Conservation (phyloP, 1,140 invertebrate genomes). For the Drosophila malerkotliana region DNA sequence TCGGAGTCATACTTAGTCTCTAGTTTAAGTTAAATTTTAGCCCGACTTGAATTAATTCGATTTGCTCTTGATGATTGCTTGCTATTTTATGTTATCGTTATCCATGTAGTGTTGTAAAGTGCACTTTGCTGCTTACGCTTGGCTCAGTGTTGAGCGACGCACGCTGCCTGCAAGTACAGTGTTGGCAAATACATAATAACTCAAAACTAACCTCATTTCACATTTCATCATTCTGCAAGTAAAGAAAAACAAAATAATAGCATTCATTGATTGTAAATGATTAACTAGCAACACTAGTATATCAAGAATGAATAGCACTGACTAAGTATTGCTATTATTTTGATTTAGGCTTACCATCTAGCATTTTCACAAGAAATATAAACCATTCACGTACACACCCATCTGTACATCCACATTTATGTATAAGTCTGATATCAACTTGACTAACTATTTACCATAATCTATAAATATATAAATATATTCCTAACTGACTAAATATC, state of each 20-base stretch:
- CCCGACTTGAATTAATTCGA: conserved; percentile 14
- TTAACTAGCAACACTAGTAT: no score
- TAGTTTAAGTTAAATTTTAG: conserved; percentile 47
- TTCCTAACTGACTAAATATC: conserved; percentile 70
- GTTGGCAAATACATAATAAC: neutral
- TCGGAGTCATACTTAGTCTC: conserved; percentile 35
- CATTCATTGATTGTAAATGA: neutral
- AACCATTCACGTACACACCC: conserved; percentile 18
- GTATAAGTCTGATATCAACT: conserved; percentile 30
- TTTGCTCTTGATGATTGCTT: conserved; percentile 19
- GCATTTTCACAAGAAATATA: conserved; percentile 6
- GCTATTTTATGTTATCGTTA: conserved; percentile 6
- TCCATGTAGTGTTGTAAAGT: conserved; percentile 35
- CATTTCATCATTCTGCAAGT: conserved; percentile 18
- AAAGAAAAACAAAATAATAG: neutral
- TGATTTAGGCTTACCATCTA: conserved; percentile 1
- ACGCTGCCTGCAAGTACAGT: conserved; percentile 31
- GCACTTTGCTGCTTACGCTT: conserved; percentile 12
- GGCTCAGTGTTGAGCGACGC: conserved; percentile 26
- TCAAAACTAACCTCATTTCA: conserved; percentile 9
- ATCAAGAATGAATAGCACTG: neutral
- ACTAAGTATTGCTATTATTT: neutral
- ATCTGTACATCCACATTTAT: conserved; percentile 34
- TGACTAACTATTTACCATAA: conserved; percentile 20
- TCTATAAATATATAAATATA: conserved; percentile 36